These are phyloP conservation scores for Drosophila neotestacea DNA, from an alignment of 2,888 invertebrate species.

Conservation along the genomic window DNA sequence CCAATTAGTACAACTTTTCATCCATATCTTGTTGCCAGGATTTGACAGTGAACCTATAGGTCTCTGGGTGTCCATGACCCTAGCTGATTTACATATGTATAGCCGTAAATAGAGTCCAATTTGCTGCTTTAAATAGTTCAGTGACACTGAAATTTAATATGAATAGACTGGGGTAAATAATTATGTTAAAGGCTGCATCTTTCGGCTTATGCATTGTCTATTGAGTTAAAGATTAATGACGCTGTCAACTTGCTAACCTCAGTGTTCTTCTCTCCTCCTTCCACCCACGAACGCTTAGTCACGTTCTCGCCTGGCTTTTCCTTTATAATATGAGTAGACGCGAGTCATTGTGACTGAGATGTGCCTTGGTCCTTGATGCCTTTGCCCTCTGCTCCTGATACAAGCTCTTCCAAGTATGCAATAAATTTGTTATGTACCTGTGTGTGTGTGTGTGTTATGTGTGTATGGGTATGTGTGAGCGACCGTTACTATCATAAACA, in stretches of 20 bases:
- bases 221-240: conserved; percentile 41
- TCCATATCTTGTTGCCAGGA: neutral
- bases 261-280: neutral
- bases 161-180: conserved; percentile 19
- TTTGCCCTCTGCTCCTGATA: conserved; percentile 41
- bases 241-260: conserved; percentile 28
- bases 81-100: neutral
- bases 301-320: conserved; percentile 53
- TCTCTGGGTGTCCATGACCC: neutral
- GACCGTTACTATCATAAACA: conserved; percentile 72
- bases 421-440: conserved; percentile 63
- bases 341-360: conserved; percentile 21
- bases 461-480: conserved; percentile 21
- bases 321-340: conserved; percentile 38
- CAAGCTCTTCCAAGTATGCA: conserved; percentile 68
- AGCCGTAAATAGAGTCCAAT: neutral
- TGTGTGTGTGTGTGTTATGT: conserved; percentile 15
- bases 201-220: conserved; percentile 33
- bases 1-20: neutral
- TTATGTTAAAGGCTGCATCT: conserved; percentile 36
- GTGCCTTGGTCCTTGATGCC: conserved; percentile 24
- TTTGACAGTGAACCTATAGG: neutral
- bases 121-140: conserved; percentile 10
- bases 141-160: conserved; percentile 9
- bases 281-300: conserved; percentile 36